Conservation (phyloP, 2,888 invertebrate genomes). For the Lathronympha strigana region DNA sequence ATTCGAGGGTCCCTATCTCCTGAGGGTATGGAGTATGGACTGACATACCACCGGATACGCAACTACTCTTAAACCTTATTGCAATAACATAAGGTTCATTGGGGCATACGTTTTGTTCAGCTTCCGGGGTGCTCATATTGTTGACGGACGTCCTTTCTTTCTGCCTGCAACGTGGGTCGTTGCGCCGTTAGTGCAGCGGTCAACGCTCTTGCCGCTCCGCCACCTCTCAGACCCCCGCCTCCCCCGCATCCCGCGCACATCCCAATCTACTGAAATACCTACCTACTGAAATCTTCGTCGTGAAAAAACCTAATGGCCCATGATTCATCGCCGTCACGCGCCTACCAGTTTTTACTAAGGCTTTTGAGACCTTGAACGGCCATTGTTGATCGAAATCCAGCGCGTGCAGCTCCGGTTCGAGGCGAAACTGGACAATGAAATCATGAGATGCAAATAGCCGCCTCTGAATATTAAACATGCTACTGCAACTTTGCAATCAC, state of each 20-base stretch:
- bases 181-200: conserved; percentile 72
- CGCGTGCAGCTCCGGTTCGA: conserved; percentile 38
- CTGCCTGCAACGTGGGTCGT: conserved; percentile 48
- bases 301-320: conserved; percentile 38
- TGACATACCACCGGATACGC: background rate
- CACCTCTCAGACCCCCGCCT: conserved; percentile 56
- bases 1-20: background rate
- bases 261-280: conserved; percentile 17
- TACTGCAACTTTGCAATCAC: conserved; percentile 10
- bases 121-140: conserved; percentile 21
- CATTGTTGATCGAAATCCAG: conserved; percentile 49
- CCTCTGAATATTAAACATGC: conserved; percentile 35
- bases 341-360: conserved; percentile 18
- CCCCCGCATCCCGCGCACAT: conserved; percentile 41
- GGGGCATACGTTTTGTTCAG: background rate
- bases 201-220: conserved; percentile 76
- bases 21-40: too few species aligned
- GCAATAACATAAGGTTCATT: background rate
- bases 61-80: conserved; percentile 1
- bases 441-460: conserved; percentile 43
- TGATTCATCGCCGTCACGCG: conserved; percentile 36
- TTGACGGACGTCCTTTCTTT: conserved; percentile 51
- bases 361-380: conserved; percentile 8
- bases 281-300: conserved; percentile 11
- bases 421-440: conserved; percentile 47